Base-by-base conservation (phyloP, 2,888 invertebrate species). In the Ommatoiulus sabulosus region DNA sequence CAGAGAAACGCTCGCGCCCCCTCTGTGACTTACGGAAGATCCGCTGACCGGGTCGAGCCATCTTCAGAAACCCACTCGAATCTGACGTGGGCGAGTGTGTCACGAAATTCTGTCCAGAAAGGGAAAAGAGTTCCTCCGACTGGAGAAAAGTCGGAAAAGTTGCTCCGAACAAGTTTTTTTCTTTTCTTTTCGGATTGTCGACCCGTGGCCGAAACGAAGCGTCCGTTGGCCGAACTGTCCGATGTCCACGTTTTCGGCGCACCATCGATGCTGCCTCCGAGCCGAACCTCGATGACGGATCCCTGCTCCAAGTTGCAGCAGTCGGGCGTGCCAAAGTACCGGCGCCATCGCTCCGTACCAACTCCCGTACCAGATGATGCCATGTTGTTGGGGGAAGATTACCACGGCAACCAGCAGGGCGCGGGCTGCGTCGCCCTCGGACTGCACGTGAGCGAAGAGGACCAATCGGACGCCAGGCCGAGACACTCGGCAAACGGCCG, bases 401-500 rank as follows among this genome's bases (percentile, higher is more conserved):
- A 44, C 46, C 87, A 46, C 43, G 46, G 87, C 72, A 87, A 63
- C 87, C 87, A 87, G 87, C 87, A 72, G 87, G 72, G 57, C 17
- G 87, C 72, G 35, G 87, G 87, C 46, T 87, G 87, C 46, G 87
- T 72, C 72, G 87, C 57, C 43, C 72, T 43, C 87, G 87, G 87
- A 87, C 87, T 88, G 88, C 88, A 88, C 88, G 48, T 85, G 88
- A 85, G 57, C 88, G 86, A 85, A 72, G 88, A 80, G 86, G 88
- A 88, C 88, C 85, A 86, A 86, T 88, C 88, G 88, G 88, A 86
- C 46, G 48, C 86, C 52, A 88, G 88, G 86, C 85, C 43, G 52
- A 85, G 85, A 57, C 88, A 88, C 52, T 86, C 88, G 44, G 88
- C 88, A 44, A 88, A 88, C 88, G 88, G 88, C 44, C 88, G 88